Percentiles rank a stretch among this genome's conserved stretches.
Evolutionary conservation across 1,140 invertebrate genomes (phyloP).

Genomic region (Asobara japonica): DNA sequence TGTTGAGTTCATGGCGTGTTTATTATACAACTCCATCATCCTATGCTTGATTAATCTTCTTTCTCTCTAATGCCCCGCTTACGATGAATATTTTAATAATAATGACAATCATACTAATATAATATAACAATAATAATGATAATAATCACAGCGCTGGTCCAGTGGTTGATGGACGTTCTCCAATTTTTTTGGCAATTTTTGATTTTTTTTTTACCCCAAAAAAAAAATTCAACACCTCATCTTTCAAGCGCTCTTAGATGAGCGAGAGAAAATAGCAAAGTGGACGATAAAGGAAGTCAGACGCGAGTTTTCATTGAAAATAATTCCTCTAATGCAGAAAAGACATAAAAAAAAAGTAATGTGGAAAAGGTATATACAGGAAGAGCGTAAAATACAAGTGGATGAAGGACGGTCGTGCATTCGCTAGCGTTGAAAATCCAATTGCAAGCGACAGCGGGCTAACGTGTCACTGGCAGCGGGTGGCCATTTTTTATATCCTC

Average conservation of each 20-base stretch:
- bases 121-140: too few species aligned
- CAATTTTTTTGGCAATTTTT: too few species aligned
- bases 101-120: too few species aligned
- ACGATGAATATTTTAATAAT: neutral
- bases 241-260: too few species aligned
- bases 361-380: neutral
- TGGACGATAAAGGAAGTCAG: too few species aligned
- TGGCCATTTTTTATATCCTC: slow-evolving; percentile 29
- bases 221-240: too few species aligned
- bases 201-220: too few species aligned
- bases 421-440: slow-evolving; percentile 21
- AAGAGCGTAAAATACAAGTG: neutral
- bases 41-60: neutral
- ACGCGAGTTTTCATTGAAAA: slow-evolving; percentile 1
- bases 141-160: too few species aligned
- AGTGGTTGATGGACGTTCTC: too few species aligned
- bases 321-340: neutral
- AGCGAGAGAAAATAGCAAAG: too few species aligned
- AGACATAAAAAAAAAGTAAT: neutral
- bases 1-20: neutral
- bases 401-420: neutral
- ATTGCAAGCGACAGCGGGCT: slow-evolving; percentile 30
- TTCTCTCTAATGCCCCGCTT: neutral
- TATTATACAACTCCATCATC: neutral
- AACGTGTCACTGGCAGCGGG: slow-evolving; percentile 33